Percentiles rank a stretch among this genome's conserved stretches.
Evolutionary conservation across 2,113 vertebrate genomes (phyloP).

Genomic region (Otis tarda): DNA sequence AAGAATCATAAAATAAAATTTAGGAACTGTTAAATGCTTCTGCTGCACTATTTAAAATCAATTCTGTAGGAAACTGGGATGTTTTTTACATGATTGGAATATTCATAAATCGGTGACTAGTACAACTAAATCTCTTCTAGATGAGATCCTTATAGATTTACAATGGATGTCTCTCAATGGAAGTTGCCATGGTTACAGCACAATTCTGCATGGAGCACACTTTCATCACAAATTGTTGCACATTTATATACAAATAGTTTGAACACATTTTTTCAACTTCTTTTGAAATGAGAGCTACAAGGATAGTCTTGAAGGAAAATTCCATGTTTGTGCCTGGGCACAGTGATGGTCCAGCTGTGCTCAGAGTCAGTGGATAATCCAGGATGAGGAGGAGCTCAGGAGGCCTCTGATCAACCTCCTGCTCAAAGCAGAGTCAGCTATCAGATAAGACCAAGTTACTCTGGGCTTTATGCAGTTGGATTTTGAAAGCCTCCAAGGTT

Average conservation of each 20-base stretch:
- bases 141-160: conserved; percentile 19
- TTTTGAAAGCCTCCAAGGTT: background rate
- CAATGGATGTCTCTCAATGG: conserved; percentile 24
- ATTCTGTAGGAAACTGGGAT: background rate
- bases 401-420: background rate
- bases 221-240: conserved; percentile 25
- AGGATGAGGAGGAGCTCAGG: background rate
- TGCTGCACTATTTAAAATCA: conserved; percentile 21
- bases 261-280: background rate
- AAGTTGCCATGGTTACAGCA: conserved; percentile 53
- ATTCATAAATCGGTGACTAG: conserved; percentile 19
- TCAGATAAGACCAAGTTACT: background rate
- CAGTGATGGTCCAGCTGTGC: background rate
- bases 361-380: background rate
- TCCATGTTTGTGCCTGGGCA: background rate
- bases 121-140: conserved; percentile 22
- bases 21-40: background rate
- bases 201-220: background rate
- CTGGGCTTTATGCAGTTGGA: background rate
- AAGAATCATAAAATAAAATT: conserved; percentile 8
- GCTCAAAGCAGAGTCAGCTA: background rate
- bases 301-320: background rate
- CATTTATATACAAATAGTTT: conserved; percentile 20
- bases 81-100: conserved; percentile 29
- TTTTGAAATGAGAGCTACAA: background rate